Evolutionary conservation across 2,888 invertebrate genomes (phyloP).

Genomic region (Erebia palarica): DNA sequence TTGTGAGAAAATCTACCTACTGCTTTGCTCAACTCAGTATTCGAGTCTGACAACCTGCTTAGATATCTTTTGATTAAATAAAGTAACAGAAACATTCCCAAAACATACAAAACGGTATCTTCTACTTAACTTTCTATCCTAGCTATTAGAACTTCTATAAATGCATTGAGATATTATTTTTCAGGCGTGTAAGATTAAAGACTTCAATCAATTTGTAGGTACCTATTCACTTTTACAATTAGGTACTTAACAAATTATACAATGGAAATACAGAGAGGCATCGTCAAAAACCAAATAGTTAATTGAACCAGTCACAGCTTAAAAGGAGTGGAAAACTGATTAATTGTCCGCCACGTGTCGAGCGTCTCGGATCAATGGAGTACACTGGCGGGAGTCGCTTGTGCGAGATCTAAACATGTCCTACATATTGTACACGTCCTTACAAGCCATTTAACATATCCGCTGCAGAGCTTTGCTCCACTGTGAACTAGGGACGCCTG

Average conservation of each 20-base stretch:
- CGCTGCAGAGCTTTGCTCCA: background rate
- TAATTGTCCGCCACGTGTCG: background rate
- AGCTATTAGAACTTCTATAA: too few relatives aligned
- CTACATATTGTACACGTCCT: constrained; percentile 6
- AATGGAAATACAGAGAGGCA: background rate
- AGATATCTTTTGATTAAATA: too few relatives aligned
- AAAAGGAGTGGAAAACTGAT: constrained; percentile 5
- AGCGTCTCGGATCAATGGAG: background rate
- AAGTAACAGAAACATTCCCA: too few relatives aligned
- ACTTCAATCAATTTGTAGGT: too few relatives aligned
- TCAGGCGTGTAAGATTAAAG: too few relatives aligned
- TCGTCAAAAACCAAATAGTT: background rate
- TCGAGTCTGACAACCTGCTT: too few relatives aligned
- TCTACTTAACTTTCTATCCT: too few relatives aligned
- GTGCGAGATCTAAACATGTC: constrained; percentile 1
- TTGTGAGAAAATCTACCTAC: too few relatives aligned
- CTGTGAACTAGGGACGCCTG: background rate
- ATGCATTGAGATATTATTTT: too few relatives aligned
- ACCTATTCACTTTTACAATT: background rate
- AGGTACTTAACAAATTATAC: background rate
- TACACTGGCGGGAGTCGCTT: constrained; percentile 2
- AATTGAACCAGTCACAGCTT: background rate
- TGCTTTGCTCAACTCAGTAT: too few relatives aligned
- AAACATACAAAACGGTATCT: too few relatives aligned
- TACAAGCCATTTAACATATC: background rate